Evolutionary conservation across 2,888 invertebrate genomes (phyloP), one percentile per base, ranked within the genome.

Genomic region (Acanthacorydalis orientalis): DNA sequence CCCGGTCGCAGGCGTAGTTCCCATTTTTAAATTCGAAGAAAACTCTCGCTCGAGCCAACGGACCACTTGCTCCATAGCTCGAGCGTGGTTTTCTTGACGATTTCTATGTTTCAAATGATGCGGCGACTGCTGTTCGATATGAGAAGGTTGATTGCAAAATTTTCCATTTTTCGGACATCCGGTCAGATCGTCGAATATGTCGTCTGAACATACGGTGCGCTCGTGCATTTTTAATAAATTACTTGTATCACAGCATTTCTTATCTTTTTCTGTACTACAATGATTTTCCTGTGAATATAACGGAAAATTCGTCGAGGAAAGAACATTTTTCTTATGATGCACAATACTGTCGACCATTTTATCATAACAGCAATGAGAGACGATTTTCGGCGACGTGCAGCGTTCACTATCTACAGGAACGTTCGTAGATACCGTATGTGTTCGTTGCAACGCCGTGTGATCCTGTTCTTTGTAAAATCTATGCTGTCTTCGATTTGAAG

Each of bases 51-150:
- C 66, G 46, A 70, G 56, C 70, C 70, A 70, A 52, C 62, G 62
- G 3, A 69, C 68, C 14, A 70, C 70, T 55, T 75, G 74, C 9
- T 72, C 72, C 75, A 75, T 76, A 2, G 75, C 75, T 49, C 74
- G 57, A 1, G 72, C 73, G 52, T 74, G 74, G 53, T 76, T 75
- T 57, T 74, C 69, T 53, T 78, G 76, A 23, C 77, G 61, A 51
- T 76, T 73, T 31, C 74, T 68, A 59, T 77, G 77, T 51, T 71
- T 69, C 46, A 72, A 58, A 54, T 72, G 68, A 57, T 73, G 73
- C 39, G 68, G 68, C 7, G 68, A 63, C 37, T 66, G 63, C 7
- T 37, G 37, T 10, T 37, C 37, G 7, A 37, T 37, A 7, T 8
- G 12, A 12, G 14, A 9, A 37, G 37, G 7, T 14, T n/a, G 10